Conservation (phyloP, 2,888 invertebrate species). For the Protodeltote pygarga region DNA sequence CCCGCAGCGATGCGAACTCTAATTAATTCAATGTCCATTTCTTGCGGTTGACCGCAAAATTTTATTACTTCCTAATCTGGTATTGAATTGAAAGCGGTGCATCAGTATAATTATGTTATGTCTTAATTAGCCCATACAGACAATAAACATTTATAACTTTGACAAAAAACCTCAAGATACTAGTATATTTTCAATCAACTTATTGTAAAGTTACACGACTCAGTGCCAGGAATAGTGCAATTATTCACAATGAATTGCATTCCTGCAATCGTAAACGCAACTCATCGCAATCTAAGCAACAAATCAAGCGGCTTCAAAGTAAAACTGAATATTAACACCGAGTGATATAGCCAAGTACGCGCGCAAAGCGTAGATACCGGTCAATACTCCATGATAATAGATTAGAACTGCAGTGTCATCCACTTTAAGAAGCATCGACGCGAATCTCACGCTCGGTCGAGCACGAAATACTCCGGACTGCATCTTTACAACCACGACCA, state of each 20-base stretch:
- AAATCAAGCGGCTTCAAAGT: conserved; percentile 7
- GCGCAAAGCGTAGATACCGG: conserved; percentile 42
- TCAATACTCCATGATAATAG: conserved; percentile 60
- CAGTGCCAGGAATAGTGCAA: conserved; percentile 7
- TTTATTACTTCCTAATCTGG: conserved; percentile 62
- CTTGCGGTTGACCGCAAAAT: conserved; percentile 62
- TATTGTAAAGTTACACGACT: too few species aligned
- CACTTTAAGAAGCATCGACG: conserved; percentile 59
- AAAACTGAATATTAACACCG: conserved; percentile 19
- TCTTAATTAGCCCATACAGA: conserved; percentile 40
- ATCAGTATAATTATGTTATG: conserved; percentile 36
- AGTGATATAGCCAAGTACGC: conserved; percentile 20
- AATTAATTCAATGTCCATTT: conserved; percentile 67
- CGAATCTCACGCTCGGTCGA: conserved; percentile 51
- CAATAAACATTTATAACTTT: neutral
- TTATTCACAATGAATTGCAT: conserved; percentile 21
- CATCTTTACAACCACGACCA: conserved; percentile 53
- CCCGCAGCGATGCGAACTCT: conserved; percentile 55
- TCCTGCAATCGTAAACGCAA: neutral
- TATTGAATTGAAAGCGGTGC: conserved; percentile 48
- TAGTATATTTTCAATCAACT: too few species aligned
- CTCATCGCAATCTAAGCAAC: conserved; percentile 3
- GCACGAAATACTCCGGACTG: conserved; percentile 52
- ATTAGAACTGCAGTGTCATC: conserved; percentile 69
- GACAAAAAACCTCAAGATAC: too few species aligned